Evolutionary conservation across 2,113 vertebrate genomes (phyloP).

Genomic region (Neolamprologus caudopunctatus): DNA sequence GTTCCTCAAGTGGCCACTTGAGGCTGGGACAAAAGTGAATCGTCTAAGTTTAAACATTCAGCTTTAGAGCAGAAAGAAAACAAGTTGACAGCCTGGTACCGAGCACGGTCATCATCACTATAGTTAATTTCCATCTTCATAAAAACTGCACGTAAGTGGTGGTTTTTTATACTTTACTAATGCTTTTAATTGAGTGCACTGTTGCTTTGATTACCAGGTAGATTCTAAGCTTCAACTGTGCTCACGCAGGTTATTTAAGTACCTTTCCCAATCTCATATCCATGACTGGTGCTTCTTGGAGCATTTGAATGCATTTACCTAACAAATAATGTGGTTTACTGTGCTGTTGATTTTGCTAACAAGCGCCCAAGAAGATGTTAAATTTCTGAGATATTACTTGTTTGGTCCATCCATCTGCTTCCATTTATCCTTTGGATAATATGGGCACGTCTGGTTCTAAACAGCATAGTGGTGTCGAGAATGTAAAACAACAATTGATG

Average conservation of each 20-base stretch:
- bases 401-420: neutral
- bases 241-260: neutral
- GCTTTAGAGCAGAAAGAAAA: neutral
- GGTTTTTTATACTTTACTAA: neutral
- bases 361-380: neutral
- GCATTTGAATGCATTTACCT: neutral
- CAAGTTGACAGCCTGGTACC: neutral
- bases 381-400: neutral
- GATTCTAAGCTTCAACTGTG: neutral
- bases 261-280: neutral
- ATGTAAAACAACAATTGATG: neutral
- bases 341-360: neutral
- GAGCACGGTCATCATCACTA: neutral
- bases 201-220: neutral
- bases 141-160: neutral
- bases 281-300: neutral
- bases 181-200: neutral
- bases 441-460: fast-evolving
- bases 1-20: neutral
- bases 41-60: neutral
- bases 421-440: neutral
- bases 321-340: neutral
- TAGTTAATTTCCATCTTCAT: neutral
- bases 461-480: neutral
- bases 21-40: neutral